phyloP scores from a whole-genome alignment of 2,888 invertebrate species.

The Andrena flavipes region DNA sequence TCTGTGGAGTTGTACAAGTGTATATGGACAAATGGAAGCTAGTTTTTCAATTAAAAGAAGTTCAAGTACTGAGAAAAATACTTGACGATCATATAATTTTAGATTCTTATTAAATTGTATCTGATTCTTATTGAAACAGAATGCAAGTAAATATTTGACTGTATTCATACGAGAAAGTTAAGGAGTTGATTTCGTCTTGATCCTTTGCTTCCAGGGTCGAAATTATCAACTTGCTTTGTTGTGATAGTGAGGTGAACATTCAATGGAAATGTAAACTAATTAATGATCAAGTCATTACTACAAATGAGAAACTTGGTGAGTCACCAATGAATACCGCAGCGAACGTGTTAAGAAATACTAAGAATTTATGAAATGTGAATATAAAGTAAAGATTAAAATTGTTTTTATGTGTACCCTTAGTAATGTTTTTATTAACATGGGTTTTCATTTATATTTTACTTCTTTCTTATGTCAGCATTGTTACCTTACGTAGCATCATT shows the following conservation, averaged over 20 bases:
- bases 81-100: conserved; percentile 24
- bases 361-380: conserved; percentile 32
- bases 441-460: conserved; percentile 26
- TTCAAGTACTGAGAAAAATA: background rate
- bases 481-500: conserved; percentile 17
- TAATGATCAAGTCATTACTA: conserved; percentile 60
- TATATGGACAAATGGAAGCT: conserved; percentile 17
- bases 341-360: conserved; percentile 62
- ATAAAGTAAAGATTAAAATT: conserved; percentile 25
- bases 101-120: conserved; percentile 17
- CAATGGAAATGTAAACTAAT: conserved; percentile 61
- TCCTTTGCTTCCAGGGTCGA: conserved; percentile 65
- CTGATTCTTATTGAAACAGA: conserved; percentile 27
- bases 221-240: conserved; percentile 63
- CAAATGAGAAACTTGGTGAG: conserved; percentile 62
- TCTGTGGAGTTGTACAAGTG: conserved; percentile 46
- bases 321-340: conserved; percentile 59
- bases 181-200: conserved; percentile 60
- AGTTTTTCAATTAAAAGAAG: conserved; percentile 21
- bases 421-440: conserved; percentile 21
- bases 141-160: conserved; percentile 45
- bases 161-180: conserved; percentile 24
- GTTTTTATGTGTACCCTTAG: conserved; percentile 19
- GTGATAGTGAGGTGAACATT: conserved; percentile 63
- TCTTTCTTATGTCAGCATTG: background rate